A percentile compares a stretch with the other conserved stretches of the same genome.
These are phyloP conservation scores for Matsumyia berberina DNA, from an alignment of 2,888 invertebrate species.

Conservation along the genomic window DNA sequence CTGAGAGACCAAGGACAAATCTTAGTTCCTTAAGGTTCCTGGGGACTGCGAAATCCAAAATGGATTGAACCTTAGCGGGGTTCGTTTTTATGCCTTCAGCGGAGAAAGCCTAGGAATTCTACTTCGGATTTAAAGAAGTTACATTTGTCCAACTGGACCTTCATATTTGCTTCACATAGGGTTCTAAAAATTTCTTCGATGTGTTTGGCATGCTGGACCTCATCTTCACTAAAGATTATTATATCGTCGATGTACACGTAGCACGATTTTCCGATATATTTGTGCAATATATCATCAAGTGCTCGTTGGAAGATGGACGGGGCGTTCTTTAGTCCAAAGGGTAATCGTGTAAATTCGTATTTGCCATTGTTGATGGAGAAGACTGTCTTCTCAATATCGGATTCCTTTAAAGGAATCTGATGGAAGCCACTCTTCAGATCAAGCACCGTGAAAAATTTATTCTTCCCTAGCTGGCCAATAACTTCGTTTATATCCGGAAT, in stretches of 20 bases:
- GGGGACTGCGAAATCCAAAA: slow-evolving; percentile 73
- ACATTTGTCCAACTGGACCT: neutral
- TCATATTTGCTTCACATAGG: neutral
- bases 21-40: slow-evolving; percentile 69
- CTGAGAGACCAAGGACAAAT: slow-evolving; percentile 12
- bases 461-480: no score
- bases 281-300: no score
- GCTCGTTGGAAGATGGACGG: no score
- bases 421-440: no score
- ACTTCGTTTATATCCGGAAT: no score
- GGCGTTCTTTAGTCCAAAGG: no score
- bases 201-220: slow-evolving; percentile 36
- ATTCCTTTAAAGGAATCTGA: no score
- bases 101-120: slow-evolving; percentile 79
- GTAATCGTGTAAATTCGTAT: no score
- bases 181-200: slow-evolving; percentile 56
- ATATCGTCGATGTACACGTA: neutral
- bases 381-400: no score
- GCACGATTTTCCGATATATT: no score
- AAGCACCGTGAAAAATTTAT: no score
- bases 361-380: no score
- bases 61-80: slow-evolving; percentile 73
- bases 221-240: neutral
- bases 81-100: slow-evolving; percentile 78
- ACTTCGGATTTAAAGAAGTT: neutral